Evolutionary conservation across 2,113 vertebrate genomes (phyloP).

Genomic region (Eublepharis macularius): DNA sequence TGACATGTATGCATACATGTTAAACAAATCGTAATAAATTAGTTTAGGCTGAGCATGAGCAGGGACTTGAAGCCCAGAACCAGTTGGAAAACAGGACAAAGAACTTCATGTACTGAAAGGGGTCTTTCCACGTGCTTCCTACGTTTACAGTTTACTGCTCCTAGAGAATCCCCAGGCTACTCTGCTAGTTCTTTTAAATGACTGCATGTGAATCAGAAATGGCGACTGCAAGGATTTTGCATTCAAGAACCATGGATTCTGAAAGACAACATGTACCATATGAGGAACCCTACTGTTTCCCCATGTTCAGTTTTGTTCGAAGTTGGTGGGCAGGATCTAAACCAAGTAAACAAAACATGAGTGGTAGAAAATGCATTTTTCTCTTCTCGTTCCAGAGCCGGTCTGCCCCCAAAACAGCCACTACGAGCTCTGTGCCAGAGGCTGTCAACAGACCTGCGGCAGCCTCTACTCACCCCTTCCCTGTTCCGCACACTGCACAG

Average conservation of each 20-base stretch:
- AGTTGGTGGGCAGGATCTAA: no score
- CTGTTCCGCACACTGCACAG: constrained; percentile 65
- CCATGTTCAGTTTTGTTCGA: no score
- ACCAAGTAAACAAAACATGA: not conserved
- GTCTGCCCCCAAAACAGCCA: constrained; percentile 73
- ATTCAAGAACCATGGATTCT: not conserved
- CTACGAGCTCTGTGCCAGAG: constrained; percentile 71
- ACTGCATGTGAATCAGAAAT: not conserved
- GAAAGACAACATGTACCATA: not conserved
- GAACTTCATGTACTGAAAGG: not conserved
- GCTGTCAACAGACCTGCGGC: constrained; percentile 70
- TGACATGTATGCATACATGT: no score
- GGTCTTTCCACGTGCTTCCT: not conserved
- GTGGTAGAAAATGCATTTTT: not conserved
- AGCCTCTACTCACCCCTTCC: constrained; percentile 51
- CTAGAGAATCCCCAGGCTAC: not conserved
- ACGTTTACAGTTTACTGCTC: not conserved
- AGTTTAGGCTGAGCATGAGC: no score
- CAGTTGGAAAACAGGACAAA: not conserved
- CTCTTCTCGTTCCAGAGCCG: constrained; percentile 50
- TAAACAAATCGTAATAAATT: no score
- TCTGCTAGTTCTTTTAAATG: not conserved
- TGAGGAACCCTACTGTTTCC: not conserved
- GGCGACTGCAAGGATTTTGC: not conserved
- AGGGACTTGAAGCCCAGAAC: not conserved